Evolutionary conservation across 2,797 vertebrate genomes (phyloP).

Genomic region (Philypnodon macrostomus): DNA sequence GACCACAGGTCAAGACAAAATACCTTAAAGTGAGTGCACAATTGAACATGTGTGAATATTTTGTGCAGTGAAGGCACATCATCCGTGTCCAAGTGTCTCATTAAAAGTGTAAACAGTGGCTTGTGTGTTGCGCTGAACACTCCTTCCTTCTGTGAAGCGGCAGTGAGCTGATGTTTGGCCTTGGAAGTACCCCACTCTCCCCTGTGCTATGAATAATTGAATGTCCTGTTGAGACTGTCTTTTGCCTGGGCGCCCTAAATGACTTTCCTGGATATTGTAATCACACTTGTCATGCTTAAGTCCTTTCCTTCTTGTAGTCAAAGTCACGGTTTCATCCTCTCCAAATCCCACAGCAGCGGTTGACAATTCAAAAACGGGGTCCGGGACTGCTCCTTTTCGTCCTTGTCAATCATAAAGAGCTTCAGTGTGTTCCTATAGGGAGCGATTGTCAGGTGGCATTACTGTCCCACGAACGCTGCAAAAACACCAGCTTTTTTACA

Average conservation of each 20-base stretch:
- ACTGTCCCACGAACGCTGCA: slow-evolving; percentile 65
- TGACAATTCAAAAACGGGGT: slow-evolving; percentile 77
- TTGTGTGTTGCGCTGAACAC: slow-evolving; percentile 21
- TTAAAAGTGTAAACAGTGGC: slow-evolving; percentile 13
- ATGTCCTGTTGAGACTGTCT: slow-evolving; percentile 65
- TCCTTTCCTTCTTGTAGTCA: slow-evolving; percentile 75
- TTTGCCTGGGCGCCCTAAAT: slow-evolving; percentile 64
- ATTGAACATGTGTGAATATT: too few species aligned
- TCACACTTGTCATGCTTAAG: slow-evolving; percentile 75
- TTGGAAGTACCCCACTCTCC: slow-evolving; percentile 58
- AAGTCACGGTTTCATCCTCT: slow-evolving; percentile 78
- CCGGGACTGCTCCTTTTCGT: slow-evolving; percentile 74
- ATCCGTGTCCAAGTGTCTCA: slow-evolving; percentile 10
- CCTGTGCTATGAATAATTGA: slow-evolving; percentile 74
- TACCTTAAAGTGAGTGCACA: slow-evolving; percentile 2
- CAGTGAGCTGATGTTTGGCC: slow-evolving; percentile 62
- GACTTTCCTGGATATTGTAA: slow-evolving; percentile 74
- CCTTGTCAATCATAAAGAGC: slow-evolving; percentile 79
- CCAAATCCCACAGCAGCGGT: slow-evolving; percentile 69
- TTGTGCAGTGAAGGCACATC: neutral
- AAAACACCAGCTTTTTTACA: slow-evolving; percentile 75
- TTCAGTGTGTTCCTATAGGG: slow-evolving; percentile 61
- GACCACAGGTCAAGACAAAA: too few species aligned
- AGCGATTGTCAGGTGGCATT: slow-evolving; percentile 79
- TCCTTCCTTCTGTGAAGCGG: slow-evolving; percentile 21